These are phyloP conservation scores for Todus mexicanus DNA, from an alignment of 2,797 vertebrate species.

Conservation along the genomic window DNA sequence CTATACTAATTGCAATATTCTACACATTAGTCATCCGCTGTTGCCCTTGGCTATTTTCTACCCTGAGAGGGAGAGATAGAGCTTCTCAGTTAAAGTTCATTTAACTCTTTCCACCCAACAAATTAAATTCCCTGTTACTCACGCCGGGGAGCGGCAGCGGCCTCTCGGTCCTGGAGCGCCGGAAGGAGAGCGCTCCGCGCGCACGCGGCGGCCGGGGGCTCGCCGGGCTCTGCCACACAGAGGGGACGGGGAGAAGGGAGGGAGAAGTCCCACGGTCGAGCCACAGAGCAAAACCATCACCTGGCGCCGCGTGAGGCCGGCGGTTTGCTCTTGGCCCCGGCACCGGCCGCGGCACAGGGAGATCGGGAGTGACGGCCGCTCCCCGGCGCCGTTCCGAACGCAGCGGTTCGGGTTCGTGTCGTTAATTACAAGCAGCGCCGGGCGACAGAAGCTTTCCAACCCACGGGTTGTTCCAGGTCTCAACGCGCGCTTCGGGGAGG, in stretches of 20 bases:
- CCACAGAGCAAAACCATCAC: background rate
- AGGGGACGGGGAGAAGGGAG: background rate
- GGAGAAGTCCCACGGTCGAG: no score
- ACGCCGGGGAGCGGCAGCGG: conserved; percentile 54
- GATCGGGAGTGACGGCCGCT: rapidly evolving
- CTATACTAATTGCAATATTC: conserved; percentile 99
- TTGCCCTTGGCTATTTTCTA: conserved; percentile 99
- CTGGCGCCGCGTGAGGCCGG: rapidly evolving
- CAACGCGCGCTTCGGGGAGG: rapidly evolving
- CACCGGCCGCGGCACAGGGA: background rate
- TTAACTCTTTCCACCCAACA: conserved; percentile 86
- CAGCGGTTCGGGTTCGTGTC: background rate
- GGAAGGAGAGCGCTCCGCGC: background rate
- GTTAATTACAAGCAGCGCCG: background rate
- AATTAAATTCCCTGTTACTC: conserved; percentile 70
- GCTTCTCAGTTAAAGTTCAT: conserved; percentile 89
- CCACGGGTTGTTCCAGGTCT: background rate
- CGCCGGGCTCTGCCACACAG: rapidly evolving
- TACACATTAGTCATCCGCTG: conserved; percentile 99
- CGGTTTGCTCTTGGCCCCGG: background rate
- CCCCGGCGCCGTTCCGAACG: background rate
- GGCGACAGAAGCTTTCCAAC: background rate
- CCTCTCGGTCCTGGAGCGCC: background rate
- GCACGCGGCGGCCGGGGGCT: background rate
- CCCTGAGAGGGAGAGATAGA: conserved; percentile 82